Percentiles rank a stretch among this genome's conserved stretches.
Conservation (phyloP, 1,140 invertebrate genomes). For the Oryzaephilus surinamensis region DNA sequence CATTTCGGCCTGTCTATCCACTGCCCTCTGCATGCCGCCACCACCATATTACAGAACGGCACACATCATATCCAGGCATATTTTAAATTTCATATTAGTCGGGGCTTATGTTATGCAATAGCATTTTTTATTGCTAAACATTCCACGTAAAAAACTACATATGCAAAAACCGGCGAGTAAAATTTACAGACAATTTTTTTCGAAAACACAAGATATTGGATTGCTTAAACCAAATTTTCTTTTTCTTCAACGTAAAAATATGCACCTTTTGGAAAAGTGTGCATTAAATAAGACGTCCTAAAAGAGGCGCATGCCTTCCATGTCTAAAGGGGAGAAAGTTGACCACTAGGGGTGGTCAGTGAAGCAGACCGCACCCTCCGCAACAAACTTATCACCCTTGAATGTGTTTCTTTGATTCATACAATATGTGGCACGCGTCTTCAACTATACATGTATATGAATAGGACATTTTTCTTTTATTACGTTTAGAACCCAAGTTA, state of each 20-base stretch:
- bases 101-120: conserved; percentile 6
- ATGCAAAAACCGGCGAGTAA: too few species aligned
- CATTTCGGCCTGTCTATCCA: conserved; percentile 19
- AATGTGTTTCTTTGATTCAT: too few species aligned
- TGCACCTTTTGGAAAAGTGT: too few species aligned
- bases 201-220: too few species aligned
- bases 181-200: too few species aligned
- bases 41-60: too few species aligned
- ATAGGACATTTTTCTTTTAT: conserved; percentile 25
- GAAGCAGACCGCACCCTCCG: conserved; percentile 23
- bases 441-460: conserved; percentile 20
- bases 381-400: neutral
- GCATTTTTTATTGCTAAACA: too few species aligned
- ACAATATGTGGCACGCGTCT: neutral
- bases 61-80: too few species aligned
- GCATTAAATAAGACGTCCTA: too few species aligned
- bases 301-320: conserved; percentile 13
- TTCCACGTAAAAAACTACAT: too few species aligned
- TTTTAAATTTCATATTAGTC: conserved; percentile 7
- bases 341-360: conserved; percentile 28
- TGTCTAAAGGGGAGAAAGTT: conserved; percentile 11
- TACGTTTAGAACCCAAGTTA: conserved; percentile 19
- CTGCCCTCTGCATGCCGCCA: conserved; percentile 1
- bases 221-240: too few species aligned
- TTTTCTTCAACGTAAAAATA: too few species aligned